Evolutionary conservation across 2,888 invertebrate genomes (phyloP).

Genomic region (Papilio elwesi): DNA sequence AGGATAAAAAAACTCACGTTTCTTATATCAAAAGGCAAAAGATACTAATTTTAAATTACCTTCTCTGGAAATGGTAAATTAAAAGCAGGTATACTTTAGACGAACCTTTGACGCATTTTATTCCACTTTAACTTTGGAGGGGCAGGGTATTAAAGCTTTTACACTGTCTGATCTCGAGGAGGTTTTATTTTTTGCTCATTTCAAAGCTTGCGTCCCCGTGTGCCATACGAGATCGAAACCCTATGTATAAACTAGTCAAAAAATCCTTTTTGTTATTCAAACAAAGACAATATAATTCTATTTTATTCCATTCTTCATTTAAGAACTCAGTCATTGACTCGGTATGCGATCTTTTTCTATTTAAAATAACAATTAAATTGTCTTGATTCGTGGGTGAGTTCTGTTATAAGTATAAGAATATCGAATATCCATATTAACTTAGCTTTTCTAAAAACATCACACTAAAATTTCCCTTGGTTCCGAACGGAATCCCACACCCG

Average conservation of each 20-base stretch:
- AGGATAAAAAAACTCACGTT: constrained; percentile 49
- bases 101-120: constrained; percentile 32
- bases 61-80: constrained; percentile 16
- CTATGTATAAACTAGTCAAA: neutral
- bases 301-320: too few species aligned
- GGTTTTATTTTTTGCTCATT: constrained; percentile 18
- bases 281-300: neutral
- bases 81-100: constrained; percentile 42
- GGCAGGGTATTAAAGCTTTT: constrained; percentile 18
- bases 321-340: too few species aligned
- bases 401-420: too few species aligned
- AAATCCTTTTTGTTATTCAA: neutral
- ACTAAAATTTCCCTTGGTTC: too few species aligned
- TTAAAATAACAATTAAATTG: too few species aligned
- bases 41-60: constrained; percentile 36
- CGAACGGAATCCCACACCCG: too few species aligned
- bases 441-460: too few species aligned
- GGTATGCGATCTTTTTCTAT: too few species aligned
- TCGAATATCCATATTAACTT: too few species aligned
- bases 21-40: constrained; percentile 44
- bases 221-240: neutral
- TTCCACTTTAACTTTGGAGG: constrained; percentile 34
- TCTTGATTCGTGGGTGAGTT: too few species aligned
- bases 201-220: constrained; percentile 11
- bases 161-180: constrained; percentile 23